Conservation (phyloP, 2,888 invertebrate genomes). For the Hemithea aestivaria region DNA sequence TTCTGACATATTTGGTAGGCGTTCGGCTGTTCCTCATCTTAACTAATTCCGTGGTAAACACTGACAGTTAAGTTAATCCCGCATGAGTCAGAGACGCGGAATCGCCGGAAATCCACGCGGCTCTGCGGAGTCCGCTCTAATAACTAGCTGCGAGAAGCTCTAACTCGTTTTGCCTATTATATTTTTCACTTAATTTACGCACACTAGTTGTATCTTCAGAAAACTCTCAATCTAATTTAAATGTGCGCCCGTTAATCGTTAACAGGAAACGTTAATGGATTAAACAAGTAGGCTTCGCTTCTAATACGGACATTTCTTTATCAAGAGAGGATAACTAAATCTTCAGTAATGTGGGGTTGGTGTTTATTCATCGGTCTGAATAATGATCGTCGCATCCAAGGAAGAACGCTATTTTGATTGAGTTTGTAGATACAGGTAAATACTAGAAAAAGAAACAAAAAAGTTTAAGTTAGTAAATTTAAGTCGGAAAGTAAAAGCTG, state of each 20-base stretch:
- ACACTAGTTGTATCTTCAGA: slow-evolving; percentile 29
- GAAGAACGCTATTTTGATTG: too few species aligned
- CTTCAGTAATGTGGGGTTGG: neutral
- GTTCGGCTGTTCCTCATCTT: too few species aligned
- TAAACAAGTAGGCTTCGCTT: slow-evolving; percentile 23
- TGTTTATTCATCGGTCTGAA: too few species aligned
- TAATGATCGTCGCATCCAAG: too few species aligned
- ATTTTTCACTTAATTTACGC: slow-evolving; percentile 41
- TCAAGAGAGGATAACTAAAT: slow-evolving; percentile 1
- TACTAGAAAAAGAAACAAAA: too few species aligned
- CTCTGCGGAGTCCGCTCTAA: slow-evolving; percentile 37
- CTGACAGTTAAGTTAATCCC: slow-evolving; percentile 41
- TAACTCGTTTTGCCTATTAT: slow-evolving; percentile 40
- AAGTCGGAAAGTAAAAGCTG: too few species aligned
- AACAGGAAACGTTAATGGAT: slow-evolving; percentile 46
- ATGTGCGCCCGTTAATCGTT: slow-evolving; percentile 35
- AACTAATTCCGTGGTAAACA: too few species aligned
- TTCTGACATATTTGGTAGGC: too few species aligned
- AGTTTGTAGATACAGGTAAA: too few species aligned
- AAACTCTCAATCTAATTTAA: slow-evolving; percentile 43
- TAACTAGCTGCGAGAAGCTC: slow-evolving; percentile 34
- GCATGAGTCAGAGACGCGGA: slow-evolving; percentile 35
- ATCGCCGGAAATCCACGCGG: slow-evolving; percentile 57
- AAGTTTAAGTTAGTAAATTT: too few species aligned
- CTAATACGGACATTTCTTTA: slow-evolving; percentile 1